Evolutionary conservation across 2,888 invertebrate genomes (phyloP).

Genomic region (Stenurella melanura): DNA sequence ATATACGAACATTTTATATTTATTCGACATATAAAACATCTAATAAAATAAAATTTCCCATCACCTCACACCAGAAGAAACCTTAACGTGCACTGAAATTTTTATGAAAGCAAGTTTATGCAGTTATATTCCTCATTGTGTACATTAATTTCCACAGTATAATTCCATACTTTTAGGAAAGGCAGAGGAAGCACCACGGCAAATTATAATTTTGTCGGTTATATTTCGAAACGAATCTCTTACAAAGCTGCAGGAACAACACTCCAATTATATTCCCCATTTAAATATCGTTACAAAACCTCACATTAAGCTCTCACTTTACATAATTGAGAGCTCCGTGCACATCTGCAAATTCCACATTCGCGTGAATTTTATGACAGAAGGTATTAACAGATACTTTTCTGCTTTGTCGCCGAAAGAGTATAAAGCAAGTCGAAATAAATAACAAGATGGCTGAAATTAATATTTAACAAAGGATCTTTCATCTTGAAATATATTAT

Average conservation of each 20-base stretch:
- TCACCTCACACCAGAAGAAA: too few relatives aligned
- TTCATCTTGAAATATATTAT: too few relatives aligned
- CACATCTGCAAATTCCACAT: constrained; percentile 43
- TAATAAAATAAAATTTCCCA: neutral
- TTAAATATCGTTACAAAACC: constrained; percentile 58
- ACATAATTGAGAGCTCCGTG: constrained; percentile 57
- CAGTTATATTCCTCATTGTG: constrained; percentile 10
- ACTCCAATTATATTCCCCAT: constrained; percentile 60
- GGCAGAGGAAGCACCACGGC: constrained; percentile 36
- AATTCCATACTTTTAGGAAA: constrained; percentile 19
- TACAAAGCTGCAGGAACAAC: constrained; percentile 56
- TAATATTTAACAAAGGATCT: too few relatives aligned
- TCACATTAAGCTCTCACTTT: constrained; percentile 58
- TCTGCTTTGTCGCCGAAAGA: neutral
- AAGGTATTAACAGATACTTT: constrained; percentile 41
- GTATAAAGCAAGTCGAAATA: constrained; percentile 13
- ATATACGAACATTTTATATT: too few relatives aligned
- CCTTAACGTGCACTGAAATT: neutral
- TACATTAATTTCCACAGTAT: constrained; percentile 11
- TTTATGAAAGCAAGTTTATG: neutral
- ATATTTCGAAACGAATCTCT: constrained; percentile 51
- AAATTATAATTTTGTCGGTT: constrained; percentile 57
- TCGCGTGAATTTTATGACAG: constrained; percentile 33
- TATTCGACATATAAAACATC: neutral
- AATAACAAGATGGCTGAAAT: neutral